These are phyloP conservation scores for Neodon shergylaensis DNA, from an alignment of 2,113 vertebrate species.

Conservation along the genomic window DNA sequence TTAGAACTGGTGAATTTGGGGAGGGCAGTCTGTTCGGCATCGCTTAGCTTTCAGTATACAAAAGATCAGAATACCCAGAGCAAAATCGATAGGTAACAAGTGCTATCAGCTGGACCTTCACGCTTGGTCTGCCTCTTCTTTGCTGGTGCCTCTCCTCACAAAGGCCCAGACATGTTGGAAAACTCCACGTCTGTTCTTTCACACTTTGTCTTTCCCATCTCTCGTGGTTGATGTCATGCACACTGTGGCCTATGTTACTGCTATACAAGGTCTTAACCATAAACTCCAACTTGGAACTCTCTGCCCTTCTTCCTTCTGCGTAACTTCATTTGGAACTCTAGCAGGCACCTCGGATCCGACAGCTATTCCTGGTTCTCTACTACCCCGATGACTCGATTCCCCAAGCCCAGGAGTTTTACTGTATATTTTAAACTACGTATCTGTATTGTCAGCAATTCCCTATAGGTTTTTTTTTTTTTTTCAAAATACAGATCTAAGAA, in stretches of 20 bases:
- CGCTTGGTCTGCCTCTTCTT: not conserved
- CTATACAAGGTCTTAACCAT: not conserved
- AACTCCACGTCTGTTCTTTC: not conserved
- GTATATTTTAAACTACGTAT: not conserved
- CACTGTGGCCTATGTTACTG: too few relatives aligned
- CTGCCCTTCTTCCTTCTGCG: not conserved
- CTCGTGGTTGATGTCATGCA: not conserved
- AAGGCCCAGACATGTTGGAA: not conserved
- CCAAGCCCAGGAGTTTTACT: constrained; percentile 30
- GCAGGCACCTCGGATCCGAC: not conserved
- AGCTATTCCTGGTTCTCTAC: not conserved
- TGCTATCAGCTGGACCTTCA: not conserved
- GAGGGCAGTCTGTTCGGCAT: not conserved
- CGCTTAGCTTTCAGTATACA: not conserved
- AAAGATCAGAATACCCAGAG: constrained; percentile 38
- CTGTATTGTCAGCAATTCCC: not conserved
- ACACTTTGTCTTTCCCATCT: not conserved
- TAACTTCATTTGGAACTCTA: not conserved
- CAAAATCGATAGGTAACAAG: not conserved
- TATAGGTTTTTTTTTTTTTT: constrained; percentile 25
- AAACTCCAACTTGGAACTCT: not conserved
- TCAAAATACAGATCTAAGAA: constrained; percentile 16
- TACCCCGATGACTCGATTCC: not conserved
- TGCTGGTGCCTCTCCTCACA: not conserved
- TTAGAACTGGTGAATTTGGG: not conserved